phyloP scores from a whole-genome alignment of 2,888 invertebrate genomes.

The Agrotis clavis region DNA sequence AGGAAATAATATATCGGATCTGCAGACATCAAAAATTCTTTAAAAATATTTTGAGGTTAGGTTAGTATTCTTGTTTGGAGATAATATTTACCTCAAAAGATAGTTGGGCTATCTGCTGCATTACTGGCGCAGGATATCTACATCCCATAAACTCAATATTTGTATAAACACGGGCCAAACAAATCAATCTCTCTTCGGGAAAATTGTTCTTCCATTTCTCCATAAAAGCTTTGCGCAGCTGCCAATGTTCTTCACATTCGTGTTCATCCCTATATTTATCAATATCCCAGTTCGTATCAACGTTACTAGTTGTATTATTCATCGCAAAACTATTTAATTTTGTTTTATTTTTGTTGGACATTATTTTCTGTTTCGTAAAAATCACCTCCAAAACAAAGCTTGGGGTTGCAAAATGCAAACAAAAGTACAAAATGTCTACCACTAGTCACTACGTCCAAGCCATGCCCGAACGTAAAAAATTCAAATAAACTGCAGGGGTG shows the following conservation, averaged over 20 bases:
- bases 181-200: slow-evolving; percentile 91
- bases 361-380: slow-evolving; percentile 19
- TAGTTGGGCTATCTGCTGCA: slow-evolving; percentile 89
- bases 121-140: slow-evolving; percentile 91
- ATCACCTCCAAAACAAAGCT: not conserved
- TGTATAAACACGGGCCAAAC: slow-evolving; percentile 92
- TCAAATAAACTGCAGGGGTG: too few relatives aligned
- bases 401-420: slow-evolving; percentile 7
- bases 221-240: slow-evolving; percentile 95
- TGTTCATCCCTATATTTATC: slow-evolving; percentile 94
- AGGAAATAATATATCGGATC: not conserved
- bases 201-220: slow-evolving; percentile 93
- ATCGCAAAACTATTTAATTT: not conserved
- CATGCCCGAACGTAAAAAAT: too few relatives aligned
- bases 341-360: slow-evolving; percentile 28
- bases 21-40: slow-evolving; percentile 1
- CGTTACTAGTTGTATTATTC: slow-evolving; percentile 72
- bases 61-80: not conserved
- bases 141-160: slow-evolving; percentile 93
- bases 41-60: slow-evolving; percentile 48
- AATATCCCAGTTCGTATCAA: slow-evolving; percentile 92
- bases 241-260: slow-evolving; percentile 98
- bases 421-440: not conserved
- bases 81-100: slow-evolving; percentile 88
- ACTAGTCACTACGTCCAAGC: too few relatives aligned